Percentiles rank a stretch among this genome's conserved stretches.
Evolutionary conservation across 2,113 vertebrate species (phyloP).

Genomic region (Crotalus helleri): DNA sequence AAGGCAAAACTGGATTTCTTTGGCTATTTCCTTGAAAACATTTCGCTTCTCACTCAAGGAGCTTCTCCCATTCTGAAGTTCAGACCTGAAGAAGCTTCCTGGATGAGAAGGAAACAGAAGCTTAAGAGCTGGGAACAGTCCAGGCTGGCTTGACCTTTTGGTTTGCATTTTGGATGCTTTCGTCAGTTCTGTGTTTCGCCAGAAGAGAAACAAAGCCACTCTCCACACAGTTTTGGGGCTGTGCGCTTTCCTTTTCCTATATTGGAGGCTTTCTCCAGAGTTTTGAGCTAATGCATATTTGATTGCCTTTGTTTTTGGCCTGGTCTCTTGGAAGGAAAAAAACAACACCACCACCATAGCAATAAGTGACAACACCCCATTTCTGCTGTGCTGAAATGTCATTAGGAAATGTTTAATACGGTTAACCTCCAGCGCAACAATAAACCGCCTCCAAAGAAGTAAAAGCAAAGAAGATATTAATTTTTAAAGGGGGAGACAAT

Average conservation of each 20-base stretch:
- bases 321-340: conserved; percentile 16
- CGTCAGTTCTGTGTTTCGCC: too few species aligned
- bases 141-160: not conserved
- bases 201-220: not conserved
- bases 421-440: conserved; percentile 39
- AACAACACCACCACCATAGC: not conserved
- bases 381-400: conserved; percentile 49
- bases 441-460: conserved; percentile 38
- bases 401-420: conserved; percentile 54
- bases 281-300: conserved; percentile 18
- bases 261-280: not conserved
- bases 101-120: rapidly evolving
- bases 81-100: too few species aligned
- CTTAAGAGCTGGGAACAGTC: not conserved
- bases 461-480: conserved; percentile 13
- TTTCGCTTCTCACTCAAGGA: too few species aligned
- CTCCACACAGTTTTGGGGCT: rapidly evolving
- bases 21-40: rapidly evolving
- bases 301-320: conserved; percentile 35
- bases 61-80: too few species aligned
- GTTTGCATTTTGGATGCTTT: not conserved
- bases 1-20: too few species aligned
- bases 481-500: conserved; percentile 18
- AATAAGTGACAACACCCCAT: conserved; percentile 31
- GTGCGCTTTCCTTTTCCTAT: not conserved